These are phyloP conservation scores for Nothocercus julius DNA, from an alignment of 2,113 vertebrate genomes.

Conservation along the genomic window DNA sequence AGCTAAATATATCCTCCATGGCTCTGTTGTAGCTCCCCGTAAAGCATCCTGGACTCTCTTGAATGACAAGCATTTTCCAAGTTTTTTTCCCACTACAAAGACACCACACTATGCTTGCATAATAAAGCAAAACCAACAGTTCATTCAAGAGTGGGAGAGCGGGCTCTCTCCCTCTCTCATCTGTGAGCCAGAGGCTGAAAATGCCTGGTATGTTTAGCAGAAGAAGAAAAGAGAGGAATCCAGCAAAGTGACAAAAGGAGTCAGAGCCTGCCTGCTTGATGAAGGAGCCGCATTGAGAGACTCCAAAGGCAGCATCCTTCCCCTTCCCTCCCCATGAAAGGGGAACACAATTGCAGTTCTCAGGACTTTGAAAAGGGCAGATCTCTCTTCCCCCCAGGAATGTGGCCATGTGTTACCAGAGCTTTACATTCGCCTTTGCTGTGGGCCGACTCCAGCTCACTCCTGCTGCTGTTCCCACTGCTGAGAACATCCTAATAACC, in stretches of 20 bases:
- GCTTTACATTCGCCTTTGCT: not conserved
- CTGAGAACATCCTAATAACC: not conserved
- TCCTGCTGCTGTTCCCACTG: not conserved
- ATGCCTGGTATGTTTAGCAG: not conserved
- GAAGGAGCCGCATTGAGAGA: not conserved
- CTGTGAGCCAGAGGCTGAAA: constrained; percentile 1
- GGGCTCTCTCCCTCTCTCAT: not conserved
- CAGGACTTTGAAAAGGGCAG: not conserved
- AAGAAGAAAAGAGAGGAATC: rapidly evolving
- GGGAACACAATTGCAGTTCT: not conserved
- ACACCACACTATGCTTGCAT: not conserved
- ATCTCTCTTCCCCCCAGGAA: not conserved
- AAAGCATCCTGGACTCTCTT: not conserved
- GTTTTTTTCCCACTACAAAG: not conserved
- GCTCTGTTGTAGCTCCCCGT: not conserved
- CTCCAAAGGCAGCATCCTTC: constrained; percentile 4
- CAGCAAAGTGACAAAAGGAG: constrained; percentile 23
- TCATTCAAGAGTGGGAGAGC: not conserved
- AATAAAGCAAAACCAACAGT: not conserved
- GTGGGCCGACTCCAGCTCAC: rapidly evolving
- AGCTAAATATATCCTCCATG: not conserved
- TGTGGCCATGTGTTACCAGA: rapidly evolving
- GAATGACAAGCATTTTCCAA: not conserved
- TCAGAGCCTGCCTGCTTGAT: constrained; percentile 16
- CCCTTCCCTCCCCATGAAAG: not conserved